Percentiles rank a stretch among this genome's conserved stretches.
phyloP scores from a whole-genome alignment of 2,113 vertebrate genomes.

The Neogale vison region DNA sequence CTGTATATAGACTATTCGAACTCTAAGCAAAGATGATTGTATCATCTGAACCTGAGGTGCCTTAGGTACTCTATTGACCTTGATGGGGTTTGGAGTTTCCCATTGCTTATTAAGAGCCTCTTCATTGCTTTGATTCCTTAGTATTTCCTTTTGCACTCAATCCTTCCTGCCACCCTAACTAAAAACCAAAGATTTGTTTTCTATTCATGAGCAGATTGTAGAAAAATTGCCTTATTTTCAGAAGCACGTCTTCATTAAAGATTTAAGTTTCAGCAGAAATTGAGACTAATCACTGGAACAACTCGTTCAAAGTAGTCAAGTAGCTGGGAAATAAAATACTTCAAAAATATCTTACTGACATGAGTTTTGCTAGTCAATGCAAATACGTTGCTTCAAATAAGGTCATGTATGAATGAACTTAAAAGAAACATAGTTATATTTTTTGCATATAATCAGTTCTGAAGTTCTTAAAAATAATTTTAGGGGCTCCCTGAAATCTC shows the following conservation, averaged over 20 bases:
- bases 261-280: conserved; percentile 60
- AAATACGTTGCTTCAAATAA: conserved; percentile 61
- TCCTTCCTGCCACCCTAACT: conserved; percentile 74
- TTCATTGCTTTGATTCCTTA: conserved; percentile 70
- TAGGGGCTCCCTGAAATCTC: conserved; percentile 49
- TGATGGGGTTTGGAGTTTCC: conserved; percentile 77
- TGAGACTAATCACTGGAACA: conserved; percentile 53
- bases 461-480: conserved; percentile 57
- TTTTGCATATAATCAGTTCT: conserved; percentile 52
- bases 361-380: conserved; percentile 54
- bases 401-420: conserved; percentile 54
- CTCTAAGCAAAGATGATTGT: conserved; percentile 82
- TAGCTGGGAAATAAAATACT: conserved; percentile 60
- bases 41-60: conserved; percentile 82
- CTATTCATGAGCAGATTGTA: conserved; percentile 75
- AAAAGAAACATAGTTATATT: conserved; percentile 9
- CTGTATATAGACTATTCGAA: conserved; percentile 80
- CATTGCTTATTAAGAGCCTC: conserved; percentile 72
- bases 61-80: conserved; percentile 87
- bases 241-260: conserved; percentile 61
- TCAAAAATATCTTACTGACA: conserved; percentile 56
- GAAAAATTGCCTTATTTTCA: conserved; percentile 74
- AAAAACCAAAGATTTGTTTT: conserved; percentile 87
- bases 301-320: conserved; percentile 59
- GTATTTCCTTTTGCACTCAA: conserved; percentile 74